Evolutionary conservation across 2,797 vertebrate species (phyloP).

Genomic region (Labeo calbasu): DNA sequence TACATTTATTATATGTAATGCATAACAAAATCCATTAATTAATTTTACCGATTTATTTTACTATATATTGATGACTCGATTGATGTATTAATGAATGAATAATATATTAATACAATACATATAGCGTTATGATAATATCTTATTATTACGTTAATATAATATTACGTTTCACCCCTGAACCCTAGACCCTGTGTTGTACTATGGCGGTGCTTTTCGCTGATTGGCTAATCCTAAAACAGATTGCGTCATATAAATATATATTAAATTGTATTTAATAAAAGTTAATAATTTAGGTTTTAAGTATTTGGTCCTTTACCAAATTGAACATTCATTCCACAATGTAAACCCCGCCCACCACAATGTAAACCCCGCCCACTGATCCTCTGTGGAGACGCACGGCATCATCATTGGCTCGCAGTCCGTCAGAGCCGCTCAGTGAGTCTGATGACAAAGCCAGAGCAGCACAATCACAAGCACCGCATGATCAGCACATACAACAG

Average conservation of each 20-base stretch:
- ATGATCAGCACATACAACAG: constrained; percentile 4
- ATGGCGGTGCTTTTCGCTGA: neutral
- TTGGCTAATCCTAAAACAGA: neutral
- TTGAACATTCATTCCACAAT: neutral
- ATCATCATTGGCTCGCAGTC: constrained; percentile 24
- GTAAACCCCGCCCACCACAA: neutral
- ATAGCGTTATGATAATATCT: too few relatives aligned
- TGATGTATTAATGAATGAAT: too few relatives aligned
- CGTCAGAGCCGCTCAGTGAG: neutral
- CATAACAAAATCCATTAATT: neutral
- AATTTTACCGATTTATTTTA: neutral
- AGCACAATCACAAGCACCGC: neutral
- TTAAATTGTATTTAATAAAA: neutral
- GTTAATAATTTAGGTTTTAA: neutral
- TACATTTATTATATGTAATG: neutral
- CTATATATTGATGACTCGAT: neutral
- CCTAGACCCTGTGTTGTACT: too few relatives aligned
- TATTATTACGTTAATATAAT: too few relatives aligned
- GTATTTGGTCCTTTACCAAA: neutral
- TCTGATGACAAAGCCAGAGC: neutral
- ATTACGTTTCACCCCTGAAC: too few relatives aligned
- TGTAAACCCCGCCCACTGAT: neutral
- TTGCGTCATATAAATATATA: neutral
- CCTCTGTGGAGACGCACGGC: constrained; percentile 40
- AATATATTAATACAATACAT: too few relatives aligned